phyloP scores from a whole-genome alignment of 2,888 invertebrate species.

The Agapetus fuscipes region DNA sequence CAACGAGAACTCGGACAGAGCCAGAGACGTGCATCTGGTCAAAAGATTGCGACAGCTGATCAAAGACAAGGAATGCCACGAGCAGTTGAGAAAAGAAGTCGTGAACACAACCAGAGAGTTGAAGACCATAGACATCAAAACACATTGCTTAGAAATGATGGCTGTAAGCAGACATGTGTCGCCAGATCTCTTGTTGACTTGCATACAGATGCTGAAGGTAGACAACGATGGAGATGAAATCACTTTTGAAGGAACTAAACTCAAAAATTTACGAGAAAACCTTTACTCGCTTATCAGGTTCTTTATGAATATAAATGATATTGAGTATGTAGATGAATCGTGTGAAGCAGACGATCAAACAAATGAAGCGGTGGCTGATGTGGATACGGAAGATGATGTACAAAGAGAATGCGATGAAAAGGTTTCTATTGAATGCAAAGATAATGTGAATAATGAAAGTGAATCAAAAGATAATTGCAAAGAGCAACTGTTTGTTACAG shows the following conservation, averaged over 20 bases:
- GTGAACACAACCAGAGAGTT: slow-evolving; percentile 50
- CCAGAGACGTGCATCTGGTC: slow-evolving; percentile 79
- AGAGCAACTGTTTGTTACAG: background rate
- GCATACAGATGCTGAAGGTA: slow-evolving; percentile 38
- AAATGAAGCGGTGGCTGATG: slow-evolving; percentile 11
- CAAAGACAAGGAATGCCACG: slow-evolving; percentile 44
- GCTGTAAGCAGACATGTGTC: slow-evolving; percentile 53
- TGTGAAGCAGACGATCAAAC: background rate
- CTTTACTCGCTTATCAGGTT: slow-evolving; percentile 24
- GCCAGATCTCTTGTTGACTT: slow-evolving; percentile 47
- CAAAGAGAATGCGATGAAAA: background rate
- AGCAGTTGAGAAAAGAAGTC: slow-evolving; percentile 44
- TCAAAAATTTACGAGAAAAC: slow-evolving; percentile 28
- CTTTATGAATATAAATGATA: slow-evolving; percentile 28
- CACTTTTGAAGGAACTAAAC: slow-evolving; percentile 22
- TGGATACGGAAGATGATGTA: background rate
- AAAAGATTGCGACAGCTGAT: slow-evolving; percentile 62
- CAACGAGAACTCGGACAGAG: slow-evolving; percentile 77
- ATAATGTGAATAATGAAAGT: background rate
- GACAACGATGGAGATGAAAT: slow-evolving; percentile 21
- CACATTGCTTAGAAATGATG: slow-evolving; percentile 63
- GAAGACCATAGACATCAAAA: slow-evolving; percentile 60
- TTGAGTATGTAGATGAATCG: slow-evolving; percentile 24
- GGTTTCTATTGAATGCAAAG: background rate
- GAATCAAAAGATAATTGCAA: slow-evolving; percentile 1